phyloP scores from a whole-genome alignment of 2,888 invertebrate species.

The Orthosia cruda region DNA sequence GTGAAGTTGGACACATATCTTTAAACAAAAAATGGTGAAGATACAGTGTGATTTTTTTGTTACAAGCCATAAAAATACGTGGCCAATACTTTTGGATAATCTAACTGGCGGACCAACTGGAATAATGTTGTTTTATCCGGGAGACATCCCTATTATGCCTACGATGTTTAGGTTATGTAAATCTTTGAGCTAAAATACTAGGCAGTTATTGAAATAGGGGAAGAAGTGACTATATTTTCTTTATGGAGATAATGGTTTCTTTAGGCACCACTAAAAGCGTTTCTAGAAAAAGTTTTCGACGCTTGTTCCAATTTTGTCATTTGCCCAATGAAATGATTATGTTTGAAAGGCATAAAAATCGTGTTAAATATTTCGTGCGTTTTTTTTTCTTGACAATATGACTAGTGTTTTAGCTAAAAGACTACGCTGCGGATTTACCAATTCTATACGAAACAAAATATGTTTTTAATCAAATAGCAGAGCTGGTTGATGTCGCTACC shows the following conservation, averaged over 20 bases:
- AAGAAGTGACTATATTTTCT: not conserved
- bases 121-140: too few relatives aligned
- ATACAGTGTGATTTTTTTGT: too few relatives aligned
- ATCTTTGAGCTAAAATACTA: conserved; percentile 21
- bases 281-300: not conserved
- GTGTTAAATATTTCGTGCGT: too few relatives aligned
- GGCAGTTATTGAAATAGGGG: not conserved
- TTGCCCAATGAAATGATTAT: too few relatives aligned
- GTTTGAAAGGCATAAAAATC: too few relatives aligned
- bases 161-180: conserved; percentile 19
- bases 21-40: too few relatives aligned
- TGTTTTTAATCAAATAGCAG: not conserved
- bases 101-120: too few relatives aligned
- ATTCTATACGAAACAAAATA: not conserved
- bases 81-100: too few relatives aligned
- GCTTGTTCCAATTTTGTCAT: not conserved
- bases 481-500: not conserved
- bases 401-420: conserved; percentile 4
- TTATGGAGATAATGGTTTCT: not conserved
- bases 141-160: not conserved
- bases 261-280: not conserved
- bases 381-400: not conserved
- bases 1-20: too few relatives aligned
- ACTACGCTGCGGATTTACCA: not conserved
- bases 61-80: too few relatives aligned